Evolutionary conservation across 1,140 invertebrate genomes (phyloP).

Genomic region (Drosophila nigrodunni): DNA sequence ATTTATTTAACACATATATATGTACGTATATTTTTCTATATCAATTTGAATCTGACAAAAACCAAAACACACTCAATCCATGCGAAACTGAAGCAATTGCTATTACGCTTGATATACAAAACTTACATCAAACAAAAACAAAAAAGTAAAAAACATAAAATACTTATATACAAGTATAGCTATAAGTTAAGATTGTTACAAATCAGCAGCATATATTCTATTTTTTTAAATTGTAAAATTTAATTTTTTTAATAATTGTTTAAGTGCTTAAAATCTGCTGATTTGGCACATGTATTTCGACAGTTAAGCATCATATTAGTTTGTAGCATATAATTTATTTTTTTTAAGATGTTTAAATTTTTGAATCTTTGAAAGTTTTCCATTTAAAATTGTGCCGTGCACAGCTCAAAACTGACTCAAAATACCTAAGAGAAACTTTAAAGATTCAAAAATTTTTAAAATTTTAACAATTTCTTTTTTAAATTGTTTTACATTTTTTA

Average conservation of each 20-base stretch:
- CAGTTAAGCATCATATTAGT: too few relatives aligned
- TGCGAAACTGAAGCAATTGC: constrained; percentile 73
- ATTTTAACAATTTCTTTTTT: constrained; percentile 39
- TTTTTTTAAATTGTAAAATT: constrained; percentile 42
- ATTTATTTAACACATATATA: constrained; percentile 63
- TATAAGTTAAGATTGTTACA: constrained; percentile 17
- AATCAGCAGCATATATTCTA: constrained; percentile 40
- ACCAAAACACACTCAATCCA: constrained; percentile 69
- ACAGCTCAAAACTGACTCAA: neutral
- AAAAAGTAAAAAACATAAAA: constrained; percentile 9
- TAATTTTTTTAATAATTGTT: constrained; percentile 7
- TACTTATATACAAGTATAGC: constrained; percentile 35
- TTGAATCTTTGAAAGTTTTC: too few relatives aligned
- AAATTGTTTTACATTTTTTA: constrained; percentile 41
- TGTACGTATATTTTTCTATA: constrained; percentile 77
- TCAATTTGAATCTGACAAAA: constrained; percentile 71
- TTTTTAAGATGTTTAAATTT: too few relatives aligned
- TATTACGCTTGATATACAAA: constrained; percentile 75
- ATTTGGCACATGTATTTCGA: too few relatives aligned
- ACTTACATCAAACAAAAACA: neutral
- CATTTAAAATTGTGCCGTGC: constrained; percentile 43
- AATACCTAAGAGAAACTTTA: constrained; percentile 10
- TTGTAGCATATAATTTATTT: too few relatives aligned
- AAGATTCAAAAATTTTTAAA: constrained; percentile 38
- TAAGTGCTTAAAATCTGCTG: too few relatives aligned